Evolutionary conservation across 2,797 vertebrate species (phyloP), one percentile per base, ranked within the genome.

Genomic region (Pseudopleuronectes americanus): DNA sequence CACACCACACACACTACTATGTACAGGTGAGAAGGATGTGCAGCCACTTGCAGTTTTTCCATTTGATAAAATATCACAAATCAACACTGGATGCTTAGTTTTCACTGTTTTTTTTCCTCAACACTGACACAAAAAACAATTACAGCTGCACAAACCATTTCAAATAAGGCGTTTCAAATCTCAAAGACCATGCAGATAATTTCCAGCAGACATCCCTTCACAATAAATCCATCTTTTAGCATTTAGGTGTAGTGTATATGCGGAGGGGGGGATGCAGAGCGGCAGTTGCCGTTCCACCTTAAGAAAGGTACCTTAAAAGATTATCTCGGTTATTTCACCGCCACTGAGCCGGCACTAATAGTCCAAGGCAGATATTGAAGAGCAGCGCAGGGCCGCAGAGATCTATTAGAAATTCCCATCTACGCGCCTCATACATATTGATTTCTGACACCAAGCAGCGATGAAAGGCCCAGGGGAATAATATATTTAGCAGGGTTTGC

Each of bases 361-460:
- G 97, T 97, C 96, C 96, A 94, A 97, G 96, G 97, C 97, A 99
- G 97, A 98, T 99, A 98, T 97, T 97, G 97, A 98, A 97, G 97
- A 98, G 97, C 96, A 97, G 96, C 95, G 90, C 96, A 95, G 96
- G 97, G 96, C 96, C 97, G 95, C 95, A 95, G 96, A 98, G 97
- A 98, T 97, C 96, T 97, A 98, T 99, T 98, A 98, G 97, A 97
- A 97, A 98, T 98, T 98, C 97, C 96, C 96, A 96, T 97, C 97
- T 97, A 97, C 95, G 95, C 95, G 95, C 96, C 96, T 98, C 97
- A 97, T 99, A 98, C 97, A 99, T 98, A 98, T 98, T 99, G 97
- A 99, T 99, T 98, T 97, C 96, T 98, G 97, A 98, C 97, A 99
- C 97, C 96, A 97, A 98, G 97, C 97, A 97, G 97, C 97, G 96